Evolutionary conservation across 1,140 invertebrate genomes (phyloP).

Genomic region (Sitobion miscanthi): DNA sequence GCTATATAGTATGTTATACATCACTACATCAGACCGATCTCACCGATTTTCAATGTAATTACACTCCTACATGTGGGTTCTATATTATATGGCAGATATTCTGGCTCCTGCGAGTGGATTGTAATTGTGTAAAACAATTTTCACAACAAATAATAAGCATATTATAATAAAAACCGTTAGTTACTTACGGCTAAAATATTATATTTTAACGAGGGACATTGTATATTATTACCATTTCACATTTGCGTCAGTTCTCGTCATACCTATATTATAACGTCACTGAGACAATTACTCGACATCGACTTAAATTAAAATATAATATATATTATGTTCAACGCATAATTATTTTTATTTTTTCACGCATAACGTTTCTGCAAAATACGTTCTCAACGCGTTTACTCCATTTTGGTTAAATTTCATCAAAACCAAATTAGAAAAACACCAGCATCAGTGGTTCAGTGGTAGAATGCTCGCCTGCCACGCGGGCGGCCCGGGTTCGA

Average conservation of each 20-base stretch:
- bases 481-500: slow-evolving; percentile 90
- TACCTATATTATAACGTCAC: background rate
- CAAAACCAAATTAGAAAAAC: no score
- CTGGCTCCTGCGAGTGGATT: no score
- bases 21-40: no score
- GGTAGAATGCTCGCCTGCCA: slow-evolving; percentile 94
- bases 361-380: background rate
- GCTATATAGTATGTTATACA: no score
- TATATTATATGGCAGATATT: background rate
- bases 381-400: background rate
- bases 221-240: background rate
- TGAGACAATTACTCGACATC: background rate
- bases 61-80: background rate
- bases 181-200: background rate
- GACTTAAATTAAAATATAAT: background rate
- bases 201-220: no score
- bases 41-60: no score
- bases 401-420: background rate
- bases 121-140: background rate
- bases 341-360: background rate
- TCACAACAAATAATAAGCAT: background rate
- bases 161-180: background rate
- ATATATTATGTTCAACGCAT: background rate
- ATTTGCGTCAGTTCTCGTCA: background rate
- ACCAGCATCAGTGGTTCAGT: slow-evolving; percentile 79